A percentile compares a stretch with the other conserved stretches of the same genome.
phyloP scores from a whole-genome alignment of 2,113 vertebrate genomes.

The Tamias sibiricus region DNA sequence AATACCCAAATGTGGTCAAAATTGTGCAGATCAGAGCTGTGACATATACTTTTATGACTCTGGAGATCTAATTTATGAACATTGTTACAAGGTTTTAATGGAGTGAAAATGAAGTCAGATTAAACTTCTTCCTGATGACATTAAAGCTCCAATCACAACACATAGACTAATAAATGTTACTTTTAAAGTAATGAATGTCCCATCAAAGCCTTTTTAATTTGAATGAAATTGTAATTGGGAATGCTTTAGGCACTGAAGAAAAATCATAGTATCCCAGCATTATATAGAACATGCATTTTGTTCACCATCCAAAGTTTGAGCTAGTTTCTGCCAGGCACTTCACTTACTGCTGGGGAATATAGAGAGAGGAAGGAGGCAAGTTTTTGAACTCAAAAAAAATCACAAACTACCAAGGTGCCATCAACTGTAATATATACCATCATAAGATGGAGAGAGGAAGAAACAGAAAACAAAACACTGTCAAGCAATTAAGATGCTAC shows the following conservation, averaged over 20 bases:
- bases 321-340: not conserved
- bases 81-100: constrained; percentile 81
- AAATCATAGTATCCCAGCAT: not conserved
- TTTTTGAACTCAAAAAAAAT: not conserved
- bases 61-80: constrained; percentile 85
- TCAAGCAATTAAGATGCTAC: not conserved
- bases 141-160: constrained; percentile 85
- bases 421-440: not conserved
- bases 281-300: not conserved
- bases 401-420: not conserved
- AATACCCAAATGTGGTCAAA: constrained; percentile 77
- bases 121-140: constrained; percentile 86
- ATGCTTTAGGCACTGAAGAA: constrained; percentile 52
- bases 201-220: constrained; percentile 83
- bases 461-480: not conserved
- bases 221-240: constrained; percentile 81
- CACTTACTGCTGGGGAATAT: not conserved
- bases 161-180: constrained; percentile 86
- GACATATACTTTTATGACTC: constrained; percentile 79
- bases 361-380: not conserved
- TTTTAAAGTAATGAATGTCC: constrained; percentile 86
- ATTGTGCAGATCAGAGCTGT: not conserved
- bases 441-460: not conserved
- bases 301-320: not conserved
- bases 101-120: constrained; percentile 83